Evolutionary conservation across 2,797 vertebrate species (phyloP).

Genomic region (Tamandua tetradactyla): DNA sequence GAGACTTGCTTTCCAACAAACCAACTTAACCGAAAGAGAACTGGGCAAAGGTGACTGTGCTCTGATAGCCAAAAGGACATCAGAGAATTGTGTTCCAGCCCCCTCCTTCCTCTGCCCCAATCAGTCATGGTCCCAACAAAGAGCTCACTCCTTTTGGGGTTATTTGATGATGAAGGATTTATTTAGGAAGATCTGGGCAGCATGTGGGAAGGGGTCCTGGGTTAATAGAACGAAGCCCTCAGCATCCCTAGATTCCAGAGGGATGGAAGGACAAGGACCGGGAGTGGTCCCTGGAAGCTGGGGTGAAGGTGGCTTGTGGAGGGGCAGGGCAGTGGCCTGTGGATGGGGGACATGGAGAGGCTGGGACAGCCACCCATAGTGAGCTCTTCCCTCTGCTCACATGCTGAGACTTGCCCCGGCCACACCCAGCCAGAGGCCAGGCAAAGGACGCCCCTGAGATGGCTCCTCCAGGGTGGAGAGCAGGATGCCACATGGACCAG

Average conservation of each 20-base stretch:
- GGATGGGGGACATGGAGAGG: no score
- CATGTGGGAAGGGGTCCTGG: not conserved
- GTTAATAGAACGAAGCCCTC: not conserved
- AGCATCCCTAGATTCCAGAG: not conserved
- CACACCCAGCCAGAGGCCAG: not conserved
- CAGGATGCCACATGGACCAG: not conserved
- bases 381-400: not conserved
- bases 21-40: not conserved
- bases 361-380: no score
- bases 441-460: no score
- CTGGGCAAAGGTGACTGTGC: not conserved
- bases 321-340: not conserved
- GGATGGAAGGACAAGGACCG: not conserved
- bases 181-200: not conserved
- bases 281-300: not conserved
- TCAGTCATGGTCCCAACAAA: not conserved
- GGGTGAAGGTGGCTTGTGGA: not conserved
- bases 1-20: not conserved
- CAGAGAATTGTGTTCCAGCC: not conserved
- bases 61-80: not conserved
- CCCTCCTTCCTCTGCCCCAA: fast-evolving
- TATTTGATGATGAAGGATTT: not conserved
- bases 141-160: fast-evolving
- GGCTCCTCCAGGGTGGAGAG: not conserved
- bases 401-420: not conserved